These are phyloP conservation scores for Hippolais icterina DNA, from an alignment of 2,113 vertebrate genomes.

Conservation along the genomic window DNA sequence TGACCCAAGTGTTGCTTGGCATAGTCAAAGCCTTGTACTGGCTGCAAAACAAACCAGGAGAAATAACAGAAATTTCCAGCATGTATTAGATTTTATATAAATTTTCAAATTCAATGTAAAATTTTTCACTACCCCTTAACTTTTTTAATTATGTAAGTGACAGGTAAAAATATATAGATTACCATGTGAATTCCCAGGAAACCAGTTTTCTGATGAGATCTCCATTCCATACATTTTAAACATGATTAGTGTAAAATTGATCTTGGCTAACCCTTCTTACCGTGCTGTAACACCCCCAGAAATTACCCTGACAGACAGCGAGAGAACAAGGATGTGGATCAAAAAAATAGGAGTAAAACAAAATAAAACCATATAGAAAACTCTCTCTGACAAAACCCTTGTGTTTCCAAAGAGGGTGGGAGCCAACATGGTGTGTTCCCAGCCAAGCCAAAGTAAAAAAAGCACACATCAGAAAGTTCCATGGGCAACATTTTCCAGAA, in stretches of 20 bases:
- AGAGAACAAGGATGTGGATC: background rate
- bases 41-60: slow-evolving; percentile 72
- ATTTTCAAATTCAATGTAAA: background rate
- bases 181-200: background rate
- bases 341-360: background rate
- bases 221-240: background rate
- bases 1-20: slow-evolving; percentile 97
- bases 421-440: slow-evolving; percentile 20
- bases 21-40: slow-evolving; percentile 97
- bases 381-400: background rate
- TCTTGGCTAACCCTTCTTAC: background rate
- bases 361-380: background rate
- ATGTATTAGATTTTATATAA: background rate
- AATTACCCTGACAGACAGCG: background rate
- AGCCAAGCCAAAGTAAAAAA: background rate
- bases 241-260: background rate
- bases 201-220: background rate
- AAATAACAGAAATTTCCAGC: background rate
- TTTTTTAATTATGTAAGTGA: background rate
- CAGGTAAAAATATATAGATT: background rate
- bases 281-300: background rate
- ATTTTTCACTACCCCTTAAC: background rate
- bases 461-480: background rate
- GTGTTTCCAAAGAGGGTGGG: background rate
- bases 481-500: background rate